Base-by-base conservation (phyloP, 1,140 invertebrate genomes). In the Melanaphis sacchari region DNA sequence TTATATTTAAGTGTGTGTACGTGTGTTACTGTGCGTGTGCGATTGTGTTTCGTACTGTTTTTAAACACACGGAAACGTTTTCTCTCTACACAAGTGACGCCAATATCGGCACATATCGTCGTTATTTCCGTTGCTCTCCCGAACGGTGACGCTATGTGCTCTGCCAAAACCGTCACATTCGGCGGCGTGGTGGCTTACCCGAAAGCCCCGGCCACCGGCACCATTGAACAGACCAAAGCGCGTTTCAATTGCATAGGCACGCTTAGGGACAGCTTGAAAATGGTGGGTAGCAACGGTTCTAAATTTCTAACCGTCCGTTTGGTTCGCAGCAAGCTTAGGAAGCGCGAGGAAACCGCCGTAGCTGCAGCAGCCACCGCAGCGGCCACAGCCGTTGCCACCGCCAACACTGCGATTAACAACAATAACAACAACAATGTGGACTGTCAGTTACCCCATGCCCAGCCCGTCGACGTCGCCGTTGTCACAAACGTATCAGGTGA, bases 301-400 rank as follows among this genome's bases (percentile, higher is more conserved):
- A 97, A 97, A 95, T 96, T 98, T 96, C 97, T 97, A 95, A 97
- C 97, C 94, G 97, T 98, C 95, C 97, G 97, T 95, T 97, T 98
- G 96, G 97, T 98, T 95, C 97, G 97, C 96, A 98, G 97, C 95
- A 98, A 98, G 96, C 96, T 98, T 95, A 96, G 97, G 94, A 98
- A 98, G 96, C 96, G 97, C 93, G 97, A 98, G 95, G 97, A 98
- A 97, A 94, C 94, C 92, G 90, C 93, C 94, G 91, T 59, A 18
- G 91, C 91, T 4, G 91, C 91, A 6, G 91, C 91, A 15, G 81
- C 91, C 11, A 88, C 88, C 1, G 94, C 94, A n/a, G 94, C 94
- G 31, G 95, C 94, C 91, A 54, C 76, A 18, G 36, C 66, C 40
- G 36, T 81, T n/a, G 38, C 41, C 91, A 94, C 93, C 94, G 46